Conservation (phyloP, 2,888 invertebrate species). For the Zygothrica quintamaculata region DNA sequence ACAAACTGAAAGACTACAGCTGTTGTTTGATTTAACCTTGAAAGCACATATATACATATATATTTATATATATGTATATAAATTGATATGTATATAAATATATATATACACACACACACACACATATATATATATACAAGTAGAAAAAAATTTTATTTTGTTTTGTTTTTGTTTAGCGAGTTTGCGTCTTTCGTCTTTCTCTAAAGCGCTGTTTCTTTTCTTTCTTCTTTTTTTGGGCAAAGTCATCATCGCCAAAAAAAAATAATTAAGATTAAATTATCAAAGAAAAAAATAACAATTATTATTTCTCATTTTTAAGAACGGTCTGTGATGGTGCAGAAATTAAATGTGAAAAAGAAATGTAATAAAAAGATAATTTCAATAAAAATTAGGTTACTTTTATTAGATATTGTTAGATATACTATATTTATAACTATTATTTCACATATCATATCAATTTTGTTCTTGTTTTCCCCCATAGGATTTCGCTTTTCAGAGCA, state of each 20-base stretch:
- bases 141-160: constrained; percentile 25
- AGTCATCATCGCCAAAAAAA: constrained; percentile 50
- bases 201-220: constrained; percentile 18
- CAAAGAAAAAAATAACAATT: too few relatives aligned
- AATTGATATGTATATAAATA: neutral
- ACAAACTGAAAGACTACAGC: constrained; percentile 47
- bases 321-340: neutral
- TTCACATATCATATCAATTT: too few relatives aligned
- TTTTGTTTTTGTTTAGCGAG: constrained; percentile 20
- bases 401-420: neutral
- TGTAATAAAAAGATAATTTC: too few relatives aligned
- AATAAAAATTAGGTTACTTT: neutral
- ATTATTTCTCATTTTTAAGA: constrained; percentile 32
- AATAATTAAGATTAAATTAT: constrained; percentile 36
- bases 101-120: constrained; percentile 20
- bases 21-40: constrained; percentile 64
- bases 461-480: too few relatives aligned
- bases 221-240: constrained; percentile 12
- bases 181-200: constrained; percentile 49
- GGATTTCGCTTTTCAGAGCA: too few relatives aligned
- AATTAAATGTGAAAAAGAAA: too few relatives aligned
- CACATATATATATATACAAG: constrained; percentile 12
- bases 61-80: neutral
- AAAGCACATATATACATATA: constrained; percentile 21
- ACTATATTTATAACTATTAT: too few relatives aligned